phyloP scores from a whole-genome alignment of 1,140 invertebrate genomes.

The Cherax destructor region DNA sequence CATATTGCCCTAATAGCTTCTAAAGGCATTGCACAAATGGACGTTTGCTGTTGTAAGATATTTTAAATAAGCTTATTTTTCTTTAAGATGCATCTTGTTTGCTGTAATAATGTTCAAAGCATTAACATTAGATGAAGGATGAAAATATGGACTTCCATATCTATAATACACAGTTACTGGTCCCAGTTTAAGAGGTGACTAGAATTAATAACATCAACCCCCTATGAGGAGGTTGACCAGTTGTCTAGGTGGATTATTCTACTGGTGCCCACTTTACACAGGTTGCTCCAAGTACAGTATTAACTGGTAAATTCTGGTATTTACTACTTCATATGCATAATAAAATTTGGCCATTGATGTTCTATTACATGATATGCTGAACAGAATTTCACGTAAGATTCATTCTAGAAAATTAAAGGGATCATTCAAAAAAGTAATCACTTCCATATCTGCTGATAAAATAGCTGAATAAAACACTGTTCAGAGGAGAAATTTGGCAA shows the following conservation, averaged over 20 bases:
- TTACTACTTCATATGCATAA: too few relatives aligned
- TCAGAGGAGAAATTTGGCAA: too few relatives aligned
- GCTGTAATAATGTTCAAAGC: slow-evolving; percentile 12
- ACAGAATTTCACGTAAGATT: too few relatives aligned
- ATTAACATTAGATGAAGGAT: slow-evolving; percentile 31
- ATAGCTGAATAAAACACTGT: too few relatives aligned
- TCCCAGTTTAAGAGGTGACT: slow-evolving; percentile 28
- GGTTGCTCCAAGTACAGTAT: neutral
- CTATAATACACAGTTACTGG: slow-evolving; percentile 44
- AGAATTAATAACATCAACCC: slow-evolving; percentile 27
- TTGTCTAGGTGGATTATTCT: neutral
- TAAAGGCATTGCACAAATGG: neutral
- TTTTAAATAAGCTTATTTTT: neutral
- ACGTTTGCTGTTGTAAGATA: neutral
- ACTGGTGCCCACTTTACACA: slow-evolving; percentile 4
- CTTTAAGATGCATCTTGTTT: neutral
- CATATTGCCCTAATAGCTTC: neutral
- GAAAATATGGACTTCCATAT: slow-evolving; percentile 37
- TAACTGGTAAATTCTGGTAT: neutral
- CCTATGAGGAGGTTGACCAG: slow-evolving; percentile 1
- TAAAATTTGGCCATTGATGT: neutral
- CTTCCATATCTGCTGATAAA: too few relatives aligned
- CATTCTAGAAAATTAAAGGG: too few relatives aligned
- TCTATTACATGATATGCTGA: neutral
- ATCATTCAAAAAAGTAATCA: too few relatives aligned